phyloP scores from a whole-genome alignment of 1,140 invertebrate species.

The Listronotus bonariensis region DNA sequence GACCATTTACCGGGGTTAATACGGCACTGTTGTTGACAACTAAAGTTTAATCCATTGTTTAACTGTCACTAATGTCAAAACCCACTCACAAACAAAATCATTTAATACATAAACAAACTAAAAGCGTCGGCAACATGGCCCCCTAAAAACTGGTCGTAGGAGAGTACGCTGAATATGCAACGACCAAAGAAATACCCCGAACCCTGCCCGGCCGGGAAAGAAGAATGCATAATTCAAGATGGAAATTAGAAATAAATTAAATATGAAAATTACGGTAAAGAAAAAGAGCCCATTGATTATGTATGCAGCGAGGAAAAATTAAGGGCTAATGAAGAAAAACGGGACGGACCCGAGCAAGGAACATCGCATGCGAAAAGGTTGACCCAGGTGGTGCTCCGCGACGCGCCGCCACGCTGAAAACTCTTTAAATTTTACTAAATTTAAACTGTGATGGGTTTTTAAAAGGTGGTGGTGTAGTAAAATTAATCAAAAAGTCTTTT shows the following conservation, averaged over 20 bases:
- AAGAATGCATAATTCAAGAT: constrained; percentile 57
- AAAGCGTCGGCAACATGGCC: constrained; percentile 24
- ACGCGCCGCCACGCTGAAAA: neutral
- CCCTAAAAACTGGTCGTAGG: constrained; percentile 35
- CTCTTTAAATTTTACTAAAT: constrained; percentile 38
- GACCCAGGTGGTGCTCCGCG: constrained; percentile 42
- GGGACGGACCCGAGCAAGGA: constrained; percentile 33
- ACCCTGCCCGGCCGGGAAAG: constrained; percentile 23
- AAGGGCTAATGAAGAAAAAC: constrained; percentile 58
- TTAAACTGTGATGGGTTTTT: constrained; percentile 35
- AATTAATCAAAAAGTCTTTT: constrained; percentile 10
- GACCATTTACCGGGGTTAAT: too few species aligned
- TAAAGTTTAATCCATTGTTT: too few species aligned
- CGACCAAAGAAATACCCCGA: constrained; percentile 45
- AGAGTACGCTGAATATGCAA: constrained; percentile 52
- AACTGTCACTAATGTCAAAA: too few species aligned
- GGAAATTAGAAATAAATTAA: constrained; percentile 59
- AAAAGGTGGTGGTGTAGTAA: constrained; percentile 13
- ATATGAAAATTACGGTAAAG: constrained; percentile 57
- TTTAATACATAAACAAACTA: neutral
- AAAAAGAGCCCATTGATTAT: constrained; percentile 56
- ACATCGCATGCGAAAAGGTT: constrained; percentile 17
- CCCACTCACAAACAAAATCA: too few species aligned
- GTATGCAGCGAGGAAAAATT: constrained; percentile 58
- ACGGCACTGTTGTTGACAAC: too few species aligned